Evolutionary conservation across 2,888 invertebrate genomes (phyloP).

Genomic region (Seladonia tumulorum): DNA sequence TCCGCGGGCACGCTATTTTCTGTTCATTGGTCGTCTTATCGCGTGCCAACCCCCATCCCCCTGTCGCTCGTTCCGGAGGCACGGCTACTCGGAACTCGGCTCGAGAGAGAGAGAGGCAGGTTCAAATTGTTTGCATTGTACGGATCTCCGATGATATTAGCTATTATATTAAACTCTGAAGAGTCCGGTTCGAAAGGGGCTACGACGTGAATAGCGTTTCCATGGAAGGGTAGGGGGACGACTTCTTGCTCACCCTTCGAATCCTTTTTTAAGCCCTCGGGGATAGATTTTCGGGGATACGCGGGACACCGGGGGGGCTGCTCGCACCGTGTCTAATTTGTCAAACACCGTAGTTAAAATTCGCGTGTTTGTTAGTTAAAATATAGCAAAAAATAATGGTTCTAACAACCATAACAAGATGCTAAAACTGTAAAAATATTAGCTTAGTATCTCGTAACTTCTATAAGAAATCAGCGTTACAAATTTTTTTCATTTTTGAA

Average conservation of each 20-base stretch:
- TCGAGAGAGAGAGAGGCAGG: slow-evolving; percentile 47
- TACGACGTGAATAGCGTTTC: slow-evolving; percentile 54
- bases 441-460: too few species aligned
- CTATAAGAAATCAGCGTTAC: too few species aligned
- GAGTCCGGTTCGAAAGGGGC: slow-evolving; percentile 67
- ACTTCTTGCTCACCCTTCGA: slow-evolving; percentile 24
- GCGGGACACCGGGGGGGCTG: too few species aligned
- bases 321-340: not conserved
- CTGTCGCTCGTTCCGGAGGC: slow-evolving; percentile 33
- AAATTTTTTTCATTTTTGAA: too few species aligned
- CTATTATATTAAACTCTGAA: slow-evolving; percentile 81
- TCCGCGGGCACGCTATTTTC: slow-evolving; percentile 67
- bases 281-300: not conserved
- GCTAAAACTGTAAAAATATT: too few species aligned
- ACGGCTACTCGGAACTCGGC: slow-evolving; percentile 32
- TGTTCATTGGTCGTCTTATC: slow-evolving; percentile 76
- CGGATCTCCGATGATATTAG: slow-evolving; percentile 79
- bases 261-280: slow-evolving; percentile 4
- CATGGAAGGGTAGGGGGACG: slow-evolving; percentile 35
- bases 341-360: not conserved
- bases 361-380: not conserved
- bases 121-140: slow-evolving; percentile 80
- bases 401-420: too few species aligned
- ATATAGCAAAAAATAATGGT: too few species aligned
- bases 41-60: slow-evolving; percentile 52